These are phyloP conservation scores for Coranthus polyacanthus DNA, from an alignment of 2,797 vertebrate genomes.

Conservation along the genomic window DNA sequence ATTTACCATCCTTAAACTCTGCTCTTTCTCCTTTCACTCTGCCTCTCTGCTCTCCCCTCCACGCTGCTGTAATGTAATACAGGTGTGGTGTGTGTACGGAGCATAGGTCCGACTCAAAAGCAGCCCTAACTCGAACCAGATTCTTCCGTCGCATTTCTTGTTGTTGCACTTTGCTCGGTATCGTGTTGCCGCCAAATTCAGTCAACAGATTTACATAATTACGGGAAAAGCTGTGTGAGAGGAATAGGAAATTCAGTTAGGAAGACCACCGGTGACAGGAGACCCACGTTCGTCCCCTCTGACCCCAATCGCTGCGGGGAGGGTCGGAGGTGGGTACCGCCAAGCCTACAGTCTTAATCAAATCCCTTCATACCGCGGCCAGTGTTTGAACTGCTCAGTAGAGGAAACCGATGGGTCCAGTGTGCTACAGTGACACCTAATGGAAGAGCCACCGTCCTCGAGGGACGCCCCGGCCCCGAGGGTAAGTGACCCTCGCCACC, in stretches of 20 bases:
- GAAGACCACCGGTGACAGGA: conserved; percentile 77
- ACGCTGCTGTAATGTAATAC: conserved; percentile 78
- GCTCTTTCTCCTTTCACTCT: conserved; percentile 31
- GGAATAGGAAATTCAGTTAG: conserved; percentile 84
- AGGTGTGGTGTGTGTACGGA: conserved; percentile 73
- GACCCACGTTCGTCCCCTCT: conserved; percentile 65
- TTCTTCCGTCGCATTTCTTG: conserved; percentile 72
- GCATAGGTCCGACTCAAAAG: conserved; percentile 56
- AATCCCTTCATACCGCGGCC: no score
- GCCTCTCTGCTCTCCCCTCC: conserved; percentile 48
- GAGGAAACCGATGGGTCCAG: conserved; percentile 13
- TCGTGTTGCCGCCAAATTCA: conserved; percentile 80
- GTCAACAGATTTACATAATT: conserved; percentile 88
- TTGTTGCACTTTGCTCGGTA: conserved; percentile 80
- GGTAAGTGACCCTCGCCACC: conserved; percentile 55
- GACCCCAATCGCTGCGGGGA: conserved; percentile 60
- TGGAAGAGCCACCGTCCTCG: conserved; percentile 47
- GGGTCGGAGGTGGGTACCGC: conserved; percentile 30
- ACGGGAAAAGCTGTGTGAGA: conserved; percentile 76
- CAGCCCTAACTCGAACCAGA: conserved; percentile 79
- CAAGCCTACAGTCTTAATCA: conserved; percentile 33
- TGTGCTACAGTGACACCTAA: conserved; percentile 77
- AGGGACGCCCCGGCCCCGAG: conserved; percentile 40
- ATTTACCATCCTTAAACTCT: conserved; percentile 65
- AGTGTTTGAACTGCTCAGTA: no score